These are phyloP conservation scores for Leucophenga varia DNA, from an alignment of 1,140 invertebrate species.

Conservation along the genomic window DNA sequence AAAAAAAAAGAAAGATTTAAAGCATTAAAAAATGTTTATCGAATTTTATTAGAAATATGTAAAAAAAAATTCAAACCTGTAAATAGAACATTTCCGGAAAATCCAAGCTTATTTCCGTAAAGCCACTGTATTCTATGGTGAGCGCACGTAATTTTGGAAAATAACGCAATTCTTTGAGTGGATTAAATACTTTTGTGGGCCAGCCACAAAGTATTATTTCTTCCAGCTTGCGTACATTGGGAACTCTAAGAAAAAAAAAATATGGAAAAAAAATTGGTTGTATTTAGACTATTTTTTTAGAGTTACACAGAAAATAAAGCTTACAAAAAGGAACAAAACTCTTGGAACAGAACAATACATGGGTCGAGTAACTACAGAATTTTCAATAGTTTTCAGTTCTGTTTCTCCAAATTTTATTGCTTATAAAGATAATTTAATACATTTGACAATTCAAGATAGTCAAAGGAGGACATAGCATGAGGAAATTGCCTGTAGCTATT, in stretches of 20 bases:
- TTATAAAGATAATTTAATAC: too few species aligned
- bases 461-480: too few species aligned
- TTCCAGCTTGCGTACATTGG: conserved; percentile 17
- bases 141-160: conserved; percentile 47
- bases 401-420: too few species aligned
- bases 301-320: neutral
- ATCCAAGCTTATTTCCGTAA: conserved; percentile 43
- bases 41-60: neutral
- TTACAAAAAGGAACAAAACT: neutral
- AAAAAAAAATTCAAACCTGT: conserved; percentile 27
- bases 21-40: neutral
- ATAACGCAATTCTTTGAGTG: conserved; percentile 31
- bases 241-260: conserved; percentile 11
- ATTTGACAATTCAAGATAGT: too few species aligned
- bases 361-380: too few species aligned
- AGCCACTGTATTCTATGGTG: conserved; percentile 52
- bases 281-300: neutral
- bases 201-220: conserved; percentile 44
- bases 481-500: too few species aligned
- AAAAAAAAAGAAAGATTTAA: neutral
- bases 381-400: too few species aligned
- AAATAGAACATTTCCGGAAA: conserved; percentile 55
- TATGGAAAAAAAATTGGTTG: too few species aligned
- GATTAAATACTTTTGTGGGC: conserved; percentile 43
- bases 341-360: too few species aligned